Percentiles rank a stretch among this genome's conserved stretches.
Conservation (phyloP, 2,888 invertebrate genomes). For the Myopa tessellatipennis region DNA sequence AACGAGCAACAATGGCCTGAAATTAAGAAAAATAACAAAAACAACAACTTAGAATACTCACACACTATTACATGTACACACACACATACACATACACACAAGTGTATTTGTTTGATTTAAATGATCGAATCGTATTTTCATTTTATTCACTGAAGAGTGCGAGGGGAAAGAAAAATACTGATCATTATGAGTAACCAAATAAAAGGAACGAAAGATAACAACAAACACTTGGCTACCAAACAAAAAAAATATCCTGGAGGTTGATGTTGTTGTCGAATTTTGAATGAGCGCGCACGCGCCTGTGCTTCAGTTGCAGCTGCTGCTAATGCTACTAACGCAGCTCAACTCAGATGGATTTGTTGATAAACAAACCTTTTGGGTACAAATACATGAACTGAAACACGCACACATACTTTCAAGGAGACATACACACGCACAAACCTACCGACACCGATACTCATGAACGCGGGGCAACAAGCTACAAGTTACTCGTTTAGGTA, state of each 20-base stretch:
- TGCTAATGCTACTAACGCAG: constrained; percentile 35
- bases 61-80: too few relatives aligned
- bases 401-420: background rate
- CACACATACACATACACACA: too few relatives aligned
- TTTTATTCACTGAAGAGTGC: background rate
- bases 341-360: constrained; percentile 40
- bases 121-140: too few relatives aligned
- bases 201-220: constrained; percentile 6
- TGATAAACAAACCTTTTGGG: constrained; percentile 37
- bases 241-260: constrained; percentile 27
- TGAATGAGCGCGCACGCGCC: background rate
- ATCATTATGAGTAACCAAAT: background rate
- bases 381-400: background rate
- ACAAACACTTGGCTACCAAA: constrained; percentile 1
- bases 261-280: constrained; percentile 1
- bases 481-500: too few relatives aligned
- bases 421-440: background rate
- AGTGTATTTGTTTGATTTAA: too few relatives aligned
- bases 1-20: background rate
- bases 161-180: background rate
- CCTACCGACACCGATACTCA: background rate
- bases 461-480: too few relatives aligned
- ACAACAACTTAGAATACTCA: background rate
- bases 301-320: constrained; percentile 30
- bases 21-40: background rate